Base-by-base conservation (phyloP, 2,113 vertebrate species). In the Neogale vison region DNA sequence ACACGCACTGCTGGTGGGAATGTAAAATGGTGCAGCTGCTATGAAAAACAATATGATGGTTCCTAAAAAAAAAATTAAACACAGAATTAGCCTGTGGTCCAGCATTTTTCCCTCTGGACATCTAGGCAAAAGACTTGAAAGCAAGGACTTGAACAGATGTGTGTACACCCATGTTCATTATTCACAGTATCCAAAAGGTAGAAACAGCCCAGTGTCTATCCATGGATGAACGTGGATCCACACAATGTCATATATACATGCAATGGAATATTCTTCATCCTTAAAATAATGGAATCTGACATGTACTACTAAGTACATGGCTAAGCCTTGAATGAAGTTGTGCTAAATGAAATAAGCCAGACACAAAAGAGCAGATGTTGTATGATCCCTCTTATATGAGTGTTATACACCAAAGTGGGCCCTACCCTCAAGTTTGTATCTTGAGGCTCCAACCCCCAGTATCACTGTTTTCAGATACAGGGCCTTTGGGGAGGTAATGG, bases 1-100 rank as follows among this genome's bases (percentile, higher is more conserved):
- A 31, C 21, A 15, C 0, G 42, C 1, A 0, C 26, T 39, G 20
- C 34, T 2, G 7, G 34, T 1, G 4, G 65, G 42, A 2, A n/a
- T 14, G 4, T 20, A 17, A 36, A 63, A 5, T 20, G 42, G 42
- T 4, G 1, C 39, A 20, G 65, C 65, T 21, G 2, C 34, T 52
- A 13, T 45, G 34, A 17, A 67, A 34, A 45, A 47, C 4, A 45
- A 15, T 24, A 6, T 21, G 31, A 11, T 0, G 12, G 10, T 29
- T 52, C 5, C 81, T 39, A 6, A 17, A 52, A 59, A 52, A 59
- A 52, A 59, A 14, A 9, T 13, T 23, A 50, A 9, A 8, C 15
- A 20, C 31, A 26, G 52, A 63, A 45, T 24, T 18, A 63, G 23
- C 63, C 0, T 26, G 0, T n/a, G n/a, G 24, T 20, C 59, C 24